Percentiles rank a stretch among this genome's conserved stretches.
Conservation (phyloP, 1,140 invertebrate species). For the Neodiprion lecontei region DNA sequence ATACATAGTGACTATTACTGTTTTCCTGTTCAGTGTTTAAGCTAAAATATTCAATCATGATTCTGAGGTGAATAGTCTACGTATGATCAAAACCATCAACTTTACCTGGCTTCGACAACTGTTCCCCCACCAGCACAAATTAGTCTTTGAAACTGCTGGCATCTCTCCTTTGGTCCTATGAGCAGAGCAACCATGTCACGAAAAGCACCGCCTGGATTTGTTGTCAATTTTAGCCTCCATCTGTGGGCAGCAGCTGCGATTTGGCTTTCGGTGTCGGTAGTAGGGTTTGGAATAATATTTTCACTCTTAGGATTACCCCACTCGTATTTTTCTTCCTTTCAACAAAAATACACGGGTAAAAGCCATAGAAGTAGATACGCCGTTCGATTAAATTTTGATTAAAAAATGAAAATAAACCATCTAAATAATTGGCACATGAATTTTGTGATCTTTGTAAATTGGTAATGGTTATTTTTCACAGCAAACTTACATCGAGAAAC, state of each 20-base stretch:
- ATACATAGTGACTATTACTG: constrained; percentile 11
- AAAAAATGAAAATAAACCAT: constrained; percentile 18
- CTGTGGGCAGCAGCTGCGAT: constrained; percentile 68
- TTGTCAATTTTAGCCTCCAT: constrained; percentile 66
- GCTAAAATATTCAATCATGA: constrained; percentile 25
- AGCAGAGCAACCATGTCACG: constrained; percentile 73
- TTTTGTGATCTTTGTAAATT: constrained; percentile 6
- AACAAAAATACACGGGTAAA: constrained; percentile 24
- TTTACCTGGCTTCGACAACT: constrained; percentile 66
- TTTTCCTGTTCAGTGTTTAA: constrained; percentile 37
- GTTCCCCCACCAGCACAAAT: constrained; percentile 75
- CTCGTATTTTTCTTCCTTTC: constrained; percentile 78
- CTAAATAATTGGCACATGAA: constrained; percentile 14
- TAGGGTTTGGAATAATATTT: constrained; percentile 56
- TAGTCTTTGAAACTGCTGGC: constrained; percentile 71
- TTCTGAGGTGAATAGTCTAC: too few relatives aligned
- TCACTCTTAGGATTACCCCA: constrained; percentile 74
- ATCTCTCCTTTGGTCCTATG: constrained; percentile 68
- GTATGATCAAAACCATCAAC: not conserved
- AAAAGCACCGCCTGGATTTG: constrained; percentile 68
- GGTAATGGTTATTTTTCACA: not conserved
- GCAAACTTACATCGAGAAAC: constrained; percentile 72
- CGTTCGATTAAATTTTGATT: too few relatives aligned
- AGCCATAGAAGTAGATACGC: too few relatives aligned
- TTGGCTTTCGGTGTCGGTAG: constrained; percentile 56